These are phyloP conservation scores for Anneissia japonica DNA, from an alignment of 35 echinoderm and acorn worm genomes.

Conservation along the genomic window DNA sequence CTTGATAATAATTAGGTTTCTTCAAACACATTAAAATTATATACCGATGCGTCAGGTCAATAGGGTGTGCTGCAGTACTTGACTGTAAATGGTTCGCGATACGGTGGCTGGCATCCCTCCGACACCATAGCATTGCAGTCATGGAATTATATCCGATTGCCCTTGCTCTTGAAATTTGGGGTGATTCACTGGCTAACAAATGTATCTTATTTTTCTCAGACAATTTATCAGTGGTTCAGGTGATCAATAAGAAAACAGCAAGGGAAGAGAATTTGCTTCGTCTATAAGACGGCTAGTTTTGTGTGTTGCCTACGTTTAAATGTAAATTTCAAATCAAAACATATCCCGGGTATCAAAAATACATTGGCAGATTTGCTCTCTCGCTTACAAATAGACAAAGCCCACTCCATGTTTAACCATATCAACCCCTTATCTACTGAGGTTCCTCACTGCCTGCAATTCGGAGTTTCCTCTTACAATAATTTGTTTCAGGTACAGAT, in stretches of 20 bases:
- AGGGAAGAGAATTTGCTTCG: background rate
- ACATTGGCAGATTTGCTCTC: conserved; percentile 2
- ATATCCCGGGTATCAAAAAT: background rate
- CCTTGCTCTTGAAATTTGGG: background rate
- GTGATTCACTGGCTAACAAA: background rate
- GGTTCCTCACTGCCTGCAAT: too few relatives aligned
- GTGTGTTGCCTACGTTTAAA: background rate
- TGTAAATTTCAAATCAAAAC: background rate
- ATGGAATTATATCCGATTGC: background rate
- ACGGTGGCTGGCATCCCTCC: background rate
- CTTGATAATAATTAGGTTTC: background rate
- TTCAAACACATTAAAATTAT: background rate
- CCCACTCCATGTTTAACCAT: too few relatives aligned
- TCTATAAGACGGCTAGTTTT: background rate
- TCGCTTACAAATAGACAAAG: background rate
- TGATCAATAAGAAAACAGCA: background rate
- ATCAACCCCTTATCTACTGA: too few relatives aligned
- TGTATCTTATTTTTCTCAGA: conserved; percentile 9
- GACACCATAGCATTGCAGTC: background rate
- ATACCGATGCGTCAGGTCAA: conserved; percentile 18
- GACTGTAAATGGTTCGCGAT: conserved; percentile 1
- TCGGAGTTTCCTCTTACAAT: too few relatives aligned
- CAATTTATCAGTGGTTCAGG: conserved; percentile 2
- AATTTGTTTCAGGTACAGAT: too few relatives aligned
- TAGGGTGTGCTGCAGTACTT: conserved; percentile 1